These are phyloP conservation scores for Dryocosmus kuriphilus DNA, from an alignment of 2,888 invertebrate species.

Conservation along the genomic window DNA sequence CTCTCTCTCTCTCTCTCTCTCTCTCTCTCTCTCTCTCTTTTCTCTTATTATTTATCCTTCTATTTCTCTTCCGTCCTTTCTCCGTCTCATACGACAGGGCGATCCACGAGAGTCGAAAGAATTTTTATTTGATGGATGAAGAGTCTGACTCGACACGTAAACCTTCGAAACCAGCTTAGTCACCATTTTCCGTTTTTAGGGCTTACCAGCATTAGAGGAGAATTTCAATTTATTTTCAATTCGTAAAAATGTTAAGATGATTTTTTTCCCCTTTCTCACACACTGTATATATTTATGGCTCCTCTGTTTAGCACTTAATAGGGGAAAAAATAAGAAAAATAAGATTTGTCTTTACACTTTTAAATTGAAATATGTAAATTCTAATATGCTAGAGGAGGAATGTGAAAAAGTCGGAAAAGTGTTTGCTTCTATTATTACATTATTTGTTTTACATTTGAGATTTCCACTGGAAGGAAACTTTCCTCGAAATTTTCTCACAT, in stretches of 20 bases:
- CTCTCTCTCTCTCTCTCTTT: constrained; percentile 9
- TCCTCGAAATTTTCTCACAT: neutral
- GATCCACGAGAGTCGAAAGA: neutral
- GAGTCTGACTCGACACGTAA: neutral
- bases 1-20: constrained; percentile 32
- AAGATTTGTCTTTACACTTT: too few relatives aligned
- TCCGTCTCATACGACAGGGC: constrained; percentile 21
- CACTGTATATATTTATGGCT: neutral
- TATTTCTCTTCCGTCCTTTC: constrained; percentile 36
- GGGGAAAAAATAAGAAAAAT: neutral
- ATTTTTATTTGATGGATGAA: neutral
- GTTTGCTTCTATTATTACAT: neutral
- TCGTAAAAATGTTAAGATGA: neutral
- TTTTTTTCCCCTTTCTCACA: neutral
- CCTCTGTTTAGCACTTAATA: neutral
- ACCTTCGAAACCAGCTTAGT: neutral
- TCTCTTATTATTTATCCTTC: constrained; percentile 20
- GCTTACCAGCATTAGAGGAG: neutral
- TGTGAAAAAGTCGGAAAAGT: neutral
- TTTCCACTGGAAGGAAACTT: neutral
- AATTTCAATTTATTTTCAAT: neutral
- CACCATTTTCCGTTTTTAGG: neutral
- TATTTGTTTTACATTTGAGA: constrained; percentile 14
- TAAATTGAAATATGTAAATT: neutral
- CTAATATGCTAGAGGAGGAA: neutral